phyloP scores from a whole-genome alignment of 2,113 vertebrate species.

The Otolemur garnettii region DNA sequence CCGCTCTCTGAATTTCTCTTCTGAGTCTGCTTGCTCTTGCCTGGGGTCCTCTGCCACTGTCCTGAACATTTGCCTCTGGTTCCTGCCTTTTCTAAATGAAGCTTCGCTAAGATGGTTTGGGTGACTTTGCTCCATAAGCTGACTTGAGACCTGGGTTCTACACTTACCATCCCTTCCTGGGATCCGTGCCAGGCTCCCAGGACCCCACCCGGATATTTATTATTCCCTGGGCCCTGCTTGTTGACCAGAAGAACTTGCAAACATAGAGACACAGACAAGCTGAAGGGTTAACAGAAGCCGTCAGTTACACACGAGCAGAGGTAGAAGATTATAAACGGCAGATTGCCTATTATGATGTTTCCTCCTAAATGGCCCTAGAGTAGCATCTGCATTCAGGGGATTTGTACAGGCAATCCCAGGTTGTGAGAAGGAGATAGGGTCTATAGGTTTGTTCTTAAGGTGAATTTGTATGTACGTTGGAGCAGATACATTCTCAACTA shows the following conservation, averaged over 20 bases:
- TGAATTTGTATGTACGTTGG: too few species aligned
- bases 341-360: background rate
- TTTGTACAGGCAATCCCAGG: too few species aligned
- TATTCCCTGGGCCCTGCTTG: background rate
- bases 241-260: background rate
- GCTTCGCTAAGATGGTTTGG: background rate
- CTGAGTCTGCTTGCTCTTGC: background rate
- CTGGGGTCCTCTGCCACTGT: background rate
- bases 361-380: background rate
- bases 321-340: background rate
- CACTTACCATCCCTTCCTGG: background rate
- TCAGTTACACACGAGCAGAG: background rate
- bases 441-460: too few species aligned
- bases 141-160: background rate
- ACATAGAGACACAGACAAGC: background rate
- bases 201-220: background rate
- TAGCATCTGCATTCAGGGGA: background rate
- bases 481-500: too few species aligned
- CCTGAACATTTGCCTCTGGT: background rate
- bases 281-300: background rate
- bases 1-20: background rate
- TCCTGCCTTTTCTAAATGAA: background rate
- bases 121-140: background rate
- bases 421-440: too few species aligned
- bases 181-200: background rate